phyloP scores from a whole-genome alignment of 2,888 invertebrate genomes.

The Rhopalosiphum nymphaeae region DNA sequence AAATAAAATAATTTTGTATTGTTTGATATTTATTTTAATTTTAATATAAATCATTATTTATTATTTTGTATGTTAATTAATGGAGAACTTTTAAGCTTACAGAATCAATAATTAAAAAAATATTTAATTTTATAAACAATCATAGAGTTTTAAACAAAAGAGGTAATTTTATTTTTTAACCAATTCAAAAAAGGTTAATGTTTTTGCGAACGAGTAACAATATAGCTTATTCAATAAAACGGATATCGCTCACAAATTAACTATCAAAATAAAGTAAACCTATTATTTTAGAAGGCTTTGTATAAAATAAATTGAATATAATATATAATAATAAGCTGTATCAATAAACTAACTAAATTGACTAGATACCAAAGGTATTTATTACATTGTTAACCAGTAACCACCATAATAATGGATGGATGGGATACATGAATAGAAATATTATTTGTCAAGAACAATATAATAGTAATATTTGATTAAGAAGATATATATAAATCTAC shows the following conservation, averaged over 20 bases:
- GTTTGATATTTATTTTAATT: background rate
- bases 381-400: background rate
- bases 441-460: background rate
- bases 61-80: background rate
- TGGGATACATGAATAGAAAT: background rate
- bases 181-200: slow-evolving; percentile 11
- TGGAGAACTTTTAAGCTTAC: background rate
- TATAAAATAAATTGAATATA: slow-evolving; percentile 12
- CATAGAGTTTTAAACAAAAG: slow-evolving; percentile 22
- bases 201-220: slow-evolving; percentile 2
- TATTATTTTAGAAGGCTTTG: slow-evolving; percentile 19
- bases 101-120: background rate
- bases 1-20: background rate
- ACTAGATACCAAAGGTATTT: background rate
- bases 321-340: background rate
- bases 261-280: background rate
- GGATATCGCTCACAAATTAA: background rate
- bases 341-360: slow-evolving; percentile 18
- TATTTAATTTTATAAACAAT: background rate
- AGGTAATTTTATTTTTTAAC: background rate
- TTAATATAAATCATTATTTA: background rate
- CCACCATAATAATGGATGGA: background rate
- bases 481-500: background rate
- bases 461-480: background rate
- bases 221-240: slow-evolving; percentile 28